Conservation (phyloP, 2,113 vertebrate genomes). For the Rhineura floridana region DNA sequence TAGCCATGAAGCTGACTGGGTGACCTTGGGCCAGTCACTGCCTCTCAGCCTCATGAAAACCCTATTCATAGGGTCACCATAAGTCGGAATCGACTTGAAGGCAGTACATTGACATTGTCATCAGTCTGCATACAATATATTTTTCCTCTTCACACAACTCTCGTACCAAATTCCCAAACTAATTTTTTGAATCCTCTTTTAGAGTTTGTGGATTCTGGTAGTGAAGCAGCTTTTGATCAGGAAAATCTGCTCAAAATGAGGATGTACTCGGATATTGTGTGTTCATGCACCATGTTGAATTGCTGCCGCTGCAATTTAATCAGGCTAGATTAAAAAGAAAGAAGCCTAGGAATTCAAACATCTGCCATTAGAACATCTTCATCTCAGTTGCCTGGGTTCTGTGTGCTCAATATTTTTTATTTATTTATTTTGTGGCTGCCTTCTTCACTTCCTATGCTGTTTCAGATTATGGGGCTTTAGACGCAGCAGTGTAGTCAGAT, state of each 20-base stretch:
- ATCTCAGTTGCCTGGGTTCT: neutral
- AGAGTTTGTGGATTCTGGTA: neutral
- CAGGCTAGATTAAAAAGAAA: neutral
- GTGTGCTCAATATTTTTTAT: neutral
- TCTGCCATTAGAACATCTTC: conserved; percentile 33
- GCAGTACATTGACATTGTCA: no score
- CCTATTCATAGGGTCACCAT: no score
- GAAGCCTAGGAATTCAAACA: neutral
- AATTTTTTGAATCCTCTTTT: neutral
- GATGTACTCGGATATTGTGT: neutral
- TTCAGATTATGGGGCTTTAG: conserved; percentile 26
- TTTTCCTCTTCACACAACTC: neutral
- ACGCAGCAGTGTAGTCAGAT: neutral
- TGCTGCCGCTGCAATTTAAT: conserved; percentile 11
- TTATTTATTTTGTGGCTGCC: neutral
- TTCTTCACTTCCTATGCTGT: neutral
- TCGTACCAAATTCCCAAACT: neutral
- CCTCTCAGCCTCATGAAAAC: no score
- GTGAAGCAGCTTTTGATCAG: neutral
- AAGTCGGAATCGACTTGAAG: no score
- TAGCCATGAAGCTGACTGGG: no score
- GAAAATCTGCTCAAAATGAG: neutral
- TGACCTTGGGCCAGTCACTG: no score
- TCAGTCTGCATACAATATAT: no score
- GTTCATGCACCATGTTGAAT: neutral